Evolutionary conservation across 1,140 invertebrate species (phyloP), one percentile per base, ranked within the genome.

Genomic region (Pararge aegeria): DNA sequence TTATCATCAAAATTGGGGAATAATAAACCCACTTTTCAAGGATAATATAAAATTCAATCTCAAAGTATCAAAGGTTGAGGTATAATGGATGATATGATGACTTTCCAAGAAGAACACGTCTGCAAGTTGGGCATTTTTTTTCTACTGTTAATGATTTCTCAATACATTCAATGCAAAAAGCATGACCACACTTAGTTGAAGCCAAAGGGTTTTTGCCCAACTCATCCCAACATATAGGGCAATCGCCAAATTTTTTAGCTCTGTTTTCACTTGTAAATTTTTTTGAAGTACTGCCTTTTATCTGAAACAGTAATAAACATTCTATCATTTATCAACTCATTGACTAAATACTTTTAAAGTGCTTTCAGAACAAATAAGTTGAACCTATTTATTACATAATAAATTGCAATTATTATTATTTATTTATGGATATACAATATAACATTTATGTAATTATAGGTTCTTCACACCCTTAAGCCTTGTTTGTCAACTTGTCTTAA

Each of bases 161-260:
- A 38, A 87, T 37, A 53, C 84, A 87, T 37, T 61, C 34, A 1
- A 73, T 42, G 34, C 84, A 87, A 55, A 64, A 87, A 9, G 85
- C 73, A 73, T 87, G 82, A n/a, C 82, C 84, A 77, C 84, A 87
- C 46, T 73, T 83, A 19, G 84, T 87, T 63, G 84, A 83, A 40
- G 73, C 73, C 54, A 83, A 52, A 18, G 75, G 72, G 21, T 73
- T 73, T 54, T 64, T 70, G 15, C 80, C 79, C 16, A 85, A 59
- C 27, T 71, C 62, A 29, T 85, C 81, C 64, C 59, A 77, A 63
- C 84, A 87, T 68, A 87, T 81, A 38, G 80, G 73, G 51, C 84
- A 87, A 5, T 61, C 55, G 16, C 75, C 75, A 52, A 78, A 59
- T 48, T 56, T 64, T 10, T 29, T 55, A 24, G 59, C 9, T 16